Evolutionary conservation across 2,113 vertebrate species (phyloP).

Genomic region (Oriolus oriolus): DNA sequence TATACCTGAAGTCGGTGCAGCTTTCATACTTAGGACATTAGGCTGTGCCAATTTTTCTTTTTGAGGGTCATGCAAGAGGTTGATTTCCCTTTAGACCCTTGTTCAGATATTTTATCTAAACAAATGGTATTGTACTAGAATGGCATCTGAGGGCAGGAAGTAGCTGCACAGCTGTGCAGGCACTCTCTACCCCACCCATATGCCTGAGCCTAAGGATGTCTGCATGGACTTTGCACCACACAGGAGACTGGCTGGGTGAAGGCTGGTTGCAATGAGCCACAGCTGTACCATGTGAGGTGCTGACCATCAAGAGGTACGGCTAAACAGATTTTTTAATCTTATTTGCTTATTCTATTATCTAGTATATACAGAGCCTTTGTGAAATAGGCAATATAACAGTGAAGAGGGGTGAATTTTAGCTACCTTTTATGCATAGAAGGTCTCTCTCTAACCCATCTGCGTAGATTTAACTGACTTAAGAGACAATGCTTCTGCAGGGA

Average conservation of each 20-base stretch:
- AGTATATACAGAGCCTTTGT: not conserved
- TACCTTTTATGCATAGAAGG: not conserved
- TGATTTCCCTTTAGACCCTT: not conserved
- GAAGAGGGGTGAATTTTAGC: not conserved
- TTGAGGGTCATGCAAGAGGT: not conserved
- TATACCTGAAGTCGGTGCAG: not conserved
- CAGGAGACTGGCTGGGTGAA: not conserved
- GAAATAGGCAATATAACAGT: not conserved
- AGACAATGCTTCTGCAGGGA: not conserved
- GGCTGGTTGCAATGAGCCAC: not conserved
- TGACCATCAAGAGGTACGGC: not conserved
- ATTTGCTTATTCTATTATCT: not conserved
- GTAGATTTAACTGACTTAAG: not conserved
- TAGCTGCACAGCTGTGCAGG: not conserved
- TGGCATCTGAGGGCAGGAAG: not conserved
- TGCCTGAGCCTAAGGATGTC: not conserved
- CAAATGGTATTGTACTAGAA: not conserved
- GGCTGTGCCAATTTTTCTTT: not conserved
- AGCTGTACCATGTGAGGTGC: not conserved
- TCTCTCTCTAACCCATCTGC: not conserved
- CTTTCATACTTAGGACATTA: not conserved
- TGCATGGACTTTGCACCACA: not conserved
- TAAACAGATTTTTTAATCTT: not conserved
- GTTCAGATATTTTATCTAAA: not conserved
- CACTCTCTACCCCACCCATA: not conserved